These are phyloP conservation scores for Platanista minor DNA, from an alignment of 2,113 vertebrate species.

Conservation along the genomic window DNA sequence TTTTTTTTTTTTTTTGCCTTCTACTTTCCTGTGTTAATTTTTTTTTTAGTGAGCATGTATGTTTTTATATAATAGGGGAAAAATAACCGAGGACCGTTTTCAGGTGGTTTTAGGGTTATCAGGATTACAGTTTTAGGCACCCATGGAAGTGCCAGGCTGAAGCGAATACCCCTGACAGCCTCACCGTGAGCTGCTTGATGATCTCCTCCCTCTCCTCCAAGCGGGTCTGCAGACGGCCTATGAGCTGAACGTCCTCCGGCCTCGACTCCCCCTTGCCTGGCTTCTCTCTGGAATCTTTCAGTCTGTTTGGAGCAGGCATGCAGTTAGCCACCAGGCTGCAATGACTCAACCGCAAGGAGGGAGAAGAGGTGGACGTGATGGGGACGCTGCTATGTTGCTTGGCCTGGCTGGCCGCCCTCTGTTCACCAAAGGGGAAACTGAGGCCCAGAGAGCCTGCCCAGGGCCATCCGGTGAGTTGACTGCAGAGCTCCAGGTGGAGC, in stretches of 20 bases:
- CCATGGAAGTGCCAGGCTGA: background rate
- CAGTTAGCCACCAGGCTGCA: background rate
- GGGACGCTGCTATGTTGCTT: fast-evolving
- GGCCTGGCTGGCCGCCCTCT: background rate
- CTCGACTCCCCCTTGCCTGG: slow-evolving; percentile 84
- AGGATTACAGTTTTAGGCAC: background rate
- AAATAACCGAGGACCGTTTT: background rate
- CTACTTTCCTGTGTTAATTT: background rate
- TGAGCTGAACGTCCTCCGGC: slow-evolving; percentile 86
- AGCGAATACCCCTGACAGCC: slow-evolving; percentile 10
- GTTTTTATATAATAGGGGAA: background rate
- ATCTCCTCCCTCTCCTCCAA: slow-evolving; percentile 90
- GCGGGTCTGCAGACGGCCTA: slow-evolving; percentile 89
- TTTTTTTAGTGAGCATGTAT: background rate
- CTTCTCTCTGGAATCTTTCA: slow-evolving; percentile 90
- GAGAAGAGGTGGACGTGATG: fast-evolving
- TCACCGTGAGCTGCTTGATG: slow-evolving; percentile 91
- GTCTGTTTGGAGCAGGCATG: slow-evolving; percentile 76
- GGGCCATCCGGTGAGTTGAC: background rate
- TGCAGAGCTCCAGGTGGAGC: background rate
- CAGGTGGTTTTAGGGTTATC: background rate
- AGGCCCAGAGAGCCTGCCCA: background rate
- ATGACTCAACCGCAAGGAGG: background rate
- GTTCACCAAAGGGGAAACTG: background rate
- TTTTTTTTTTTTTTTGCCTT: background rate